A percentile compares a stretch with the other conserved stretches of the same genome.
Evolutionary conservation across 2,113 vertebrate species (phyloP).

Genomic region (Chrysemys picta): DNA sequence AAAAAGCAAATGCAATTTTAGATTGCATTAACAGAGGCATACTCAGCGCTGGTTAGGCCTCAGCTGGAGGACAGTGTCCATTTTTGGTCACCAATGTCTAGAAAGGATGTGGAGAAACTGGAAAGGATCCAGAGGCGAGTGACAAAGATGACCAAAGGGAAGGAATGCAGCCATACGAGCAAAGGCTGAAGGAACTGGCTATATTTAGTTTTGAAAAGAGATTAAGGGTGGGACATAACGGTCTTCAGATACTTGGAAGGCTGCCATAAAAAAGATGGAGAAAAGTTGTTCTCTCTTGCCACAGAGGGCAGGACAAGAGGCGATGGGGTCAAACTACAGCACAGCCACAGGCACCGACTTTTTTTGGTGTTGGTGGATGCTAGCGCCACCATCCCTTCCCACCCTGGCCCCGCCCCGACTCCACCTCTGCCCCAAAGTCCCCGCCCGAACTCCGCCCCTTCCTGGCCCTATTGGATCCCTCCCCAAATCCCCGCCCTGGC

Average conservation of each 20-base stretch:
- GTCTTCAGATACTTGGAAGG: too few relatives aligned
- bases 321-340: not conserved
- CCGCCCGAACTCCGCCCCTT: too few relatives aligned
- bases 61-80: not conserved
- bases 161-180: not conserved
- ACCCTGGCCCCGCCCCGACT: too few relatives aligned
- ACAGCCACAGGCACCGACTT: too few relatives aligned
- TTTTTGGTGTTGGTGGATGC: too few relatives aligned
- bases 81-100: not conserved
- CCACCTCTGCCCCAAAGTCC: too few relatives aligned
- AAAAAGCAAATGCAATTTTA: too few relatives aligned
- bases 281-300: not conserved
- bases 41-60: not conserved
- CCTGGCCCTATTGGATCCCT: too few relatives aligned
- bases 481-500: too few relatives aligned
- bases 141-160: not conserved
- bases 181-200: not conserved
- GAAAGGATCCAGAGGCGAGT: not conserved
- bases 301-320: not conserved
- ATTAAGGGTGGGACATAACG: not conserved
- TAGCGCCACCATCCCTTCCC: too few relatives aligned
- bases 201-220: not conserved
- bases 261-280: not conserved
- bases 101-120: not conserved
- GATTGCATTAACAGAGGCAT: not conserved